These are phyloP conservation scores for Macaria liturata DNA, from an alignment of 2,888 invertebrate genomes.

Conservation along the genomic window DNA sequence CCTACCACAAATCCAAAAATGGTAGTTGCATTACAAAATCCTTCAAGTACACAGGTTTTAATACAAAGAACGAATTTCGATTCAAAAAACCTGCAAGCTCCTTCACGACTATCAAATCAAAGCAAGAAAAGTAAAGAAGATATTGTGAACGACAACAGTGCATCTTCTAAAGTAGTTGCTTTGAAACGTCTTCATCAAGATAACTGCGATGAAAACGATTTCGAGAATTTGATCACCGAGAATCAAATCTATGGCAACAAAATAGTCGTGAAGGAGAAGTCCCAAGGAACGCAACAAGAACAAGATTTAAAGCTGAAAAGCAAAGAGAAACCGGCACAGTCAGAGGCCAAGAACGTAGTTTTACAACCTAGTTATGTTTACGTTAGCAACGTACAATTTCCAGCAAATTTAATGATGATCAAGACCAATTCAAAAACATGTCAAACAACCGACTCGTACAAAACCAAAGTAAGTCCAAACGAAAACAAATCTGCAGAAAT, in stretches of 20 bases:
- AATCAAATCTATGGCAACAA: slow-evolving; percentile 82
- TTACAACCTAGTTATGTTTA: slow-evolving; percentile 75
- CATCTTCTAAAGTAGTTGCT: slow-evolving; percentile 74
- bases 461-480: slow-evolving; percentile 47
- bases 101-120: slow-evolving; percentile 73
- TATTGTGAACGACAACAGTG: slow-evolving; percentile 49
- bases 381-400: slow-evolving; percentile 73
- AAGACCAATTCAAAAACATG: slow-evolving; percentile 62
- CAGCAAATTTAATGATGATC: slow-evolving; percentile 75
- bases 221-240: slow-evolving; percentile 81
- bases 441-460: slow-evolving; percentile 48
- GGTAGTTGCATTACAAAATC: slow-evolving; percentile 61
- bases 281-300: slow-evolving; percentile 68
- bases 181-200: slow-evolving; percentile 76
- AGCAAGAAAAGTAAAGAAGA: slow-evolving; percentile 73
- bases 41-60: slow-evolving; percentile 65
- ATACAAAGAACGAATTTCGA: slow-evolving; percentile 67
- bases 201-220: slow-evolving; percentile 78
- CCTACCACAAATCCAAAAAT: slow-evolving; percentile 64
- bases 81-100: slow-evolving; percentile 77
- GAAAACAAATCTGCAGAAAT: slow-evolving; percentile 53
- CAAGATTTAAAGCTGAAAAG: slow-evolving; percentile 63
- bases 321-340: slow-evolving; percentile 52
- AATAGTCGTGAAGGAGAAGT: slow-evolving; percentile 82
- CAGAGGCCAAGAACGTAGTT: slow-evolving; percentile 65